Conservation (phyloP, 2,113 vertebrate genomes). For the Pelecanoides urinatrix region DNA sequence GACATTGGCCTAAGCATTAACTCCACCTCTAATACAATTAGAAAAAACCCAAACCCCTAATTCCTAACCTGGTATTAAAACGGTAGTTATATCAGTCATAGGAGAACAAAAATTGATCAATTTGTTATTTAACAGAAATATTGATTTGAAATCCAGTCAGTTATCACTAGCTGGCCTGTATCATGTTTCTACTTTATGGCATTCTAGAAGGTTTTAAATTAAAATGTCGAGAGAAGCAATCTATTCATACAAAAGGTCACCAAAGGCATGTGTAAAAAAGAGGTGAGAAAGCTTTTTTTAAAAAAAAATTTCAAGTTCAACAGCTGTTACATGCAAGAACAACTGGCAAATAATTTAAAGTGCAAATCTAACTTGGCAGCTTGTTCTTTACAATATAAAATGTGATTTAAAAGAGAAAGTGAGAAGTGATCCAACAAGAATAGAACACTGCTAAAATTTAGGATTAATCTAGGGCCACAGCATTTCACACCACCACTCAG, state of each 20-base stretch:
- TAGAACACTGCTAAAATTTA: not conserved
- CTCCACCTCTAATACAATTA: not conserved
- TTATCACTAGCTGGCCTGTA: not conserved
- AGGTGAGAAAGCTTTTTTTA: not conserved
- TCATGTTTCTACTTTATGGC: not conserved
- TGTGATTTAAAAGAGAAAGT: not conserved
- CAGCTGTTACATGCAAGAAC: constrained; percentile 2
- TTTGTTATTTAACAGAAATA: not conserved
- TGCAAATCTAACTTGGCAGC: not conserved
- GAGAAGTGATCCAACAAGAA: not conserved
- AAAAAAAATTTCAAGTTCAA: not conserved
- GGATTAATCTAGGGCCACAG: not conserved
- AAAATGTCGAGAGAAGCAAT: not conserved
- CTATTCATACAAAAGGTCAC: not conserved
- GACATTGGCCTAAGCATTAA: not conserved
- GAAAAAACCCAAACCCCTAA: rapidly evolving
- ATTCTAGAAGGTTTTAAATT: not conserved
- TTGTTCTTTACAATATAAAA: not conserved
- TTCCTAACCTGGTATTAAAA: not conserved
- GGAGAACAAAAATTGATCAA: not conserved
- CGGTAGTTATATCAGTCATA: not conserved
- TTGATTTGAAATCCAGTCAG: not conserved
- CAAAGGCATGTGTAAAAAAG: not conserved
- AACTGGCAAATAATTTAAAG: not conserved
- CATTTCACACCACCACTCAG: not conserved